Conservation (phyloP, 2,113 vertebrate species). For the Tragelaphus scriptus region DNA sequence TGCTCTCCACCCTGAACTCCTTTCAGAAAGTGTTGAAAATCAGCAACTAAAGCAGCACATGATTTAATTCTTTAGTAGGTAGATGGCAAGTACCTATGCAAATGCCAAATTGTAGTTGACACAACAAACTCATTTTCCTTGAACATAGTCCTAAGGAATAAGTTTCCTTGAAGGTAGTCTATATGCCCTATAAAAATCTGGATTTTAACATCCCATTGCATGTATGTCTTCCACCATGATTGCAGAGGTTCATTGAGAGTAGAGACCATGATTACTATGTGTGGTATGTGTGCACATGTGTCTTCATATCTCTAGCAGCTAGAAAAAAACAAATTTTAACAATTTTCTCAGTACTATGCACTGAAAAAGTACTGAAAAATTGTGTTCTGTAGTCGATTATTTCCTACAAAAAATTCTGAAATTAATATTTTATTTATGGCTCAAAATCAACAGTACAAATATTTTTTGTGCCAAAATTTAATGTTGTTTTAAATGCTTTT, state of each 20-base stretch:
- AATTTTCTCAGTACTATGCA: not conserved
- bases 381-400: not conserved
- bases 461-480: not conserved
- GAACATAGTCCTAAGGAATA: not conserved
- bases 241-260: not conserved
- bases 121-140: not conserved
- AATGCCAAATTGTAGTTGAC: not conserved
- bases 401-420: not conserved
- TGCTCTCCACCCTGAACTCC: not conserved
- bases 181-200: not conserved
- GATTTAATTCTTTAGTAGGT: not conserved
- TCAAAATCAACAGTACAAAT: not conserved
- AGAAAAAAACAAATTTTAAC: not conserved
- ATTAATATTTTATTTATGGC: not conserved
- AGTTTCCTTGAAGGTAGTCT: not conserved
- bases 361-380: not conserved
- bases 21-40: not conserved
- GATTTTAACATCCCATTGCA: not conserved
- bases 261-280: not conserved
- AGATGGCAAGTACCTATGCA: not conserved
- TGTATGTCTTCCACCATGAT: not conserved
- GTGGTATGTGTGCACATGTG: not conserved
- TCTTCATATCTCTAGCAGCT: not conserved
- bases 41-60: not conserved
- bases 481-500: not conserved